phyloP scores from a whole-genome alignment of 2,888 invertebrate species.

The Troglohyphantes excavatus region DNA sequence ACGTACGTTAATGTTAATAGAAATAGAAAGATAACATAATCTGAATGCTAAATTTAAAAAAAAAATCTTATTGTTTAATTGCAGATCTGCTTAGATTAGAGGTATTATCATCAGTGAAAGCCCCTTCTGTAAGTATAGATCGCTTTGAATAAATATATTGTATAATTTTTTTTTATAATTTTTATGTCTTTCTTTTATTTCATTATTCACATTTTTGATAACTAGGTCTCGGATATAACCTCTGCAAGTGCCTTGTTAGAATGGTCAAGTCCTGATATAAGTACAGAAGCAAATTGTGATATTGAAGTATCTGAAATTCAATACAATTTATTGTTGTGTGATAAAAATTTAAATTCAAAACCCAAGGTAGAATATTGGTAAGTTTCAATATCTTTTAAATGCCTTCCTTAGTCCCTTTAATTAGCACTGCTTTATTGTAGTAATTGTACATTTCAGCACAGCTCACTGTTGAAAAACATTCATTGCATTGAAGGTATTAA shows the following conservation, averaged over 20 bases:
- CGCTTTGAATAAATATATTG: too few species aligned
- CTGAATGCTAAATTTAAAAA: too few species aligned
- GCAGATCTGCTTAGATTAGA: conserved; percentile 52
- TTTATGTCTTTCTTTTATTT: not conserved
- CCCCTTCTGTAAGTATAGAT: conserved; percentile 79
- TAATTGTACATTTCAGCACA: too few species aligned
- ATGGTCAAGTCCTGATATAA: conserved; percentile 88
- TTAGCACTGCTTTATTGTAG: too few species aligned
- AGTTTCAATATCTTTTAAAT: not conserved
- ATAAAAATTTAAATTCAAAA: conserved; percentile 86
- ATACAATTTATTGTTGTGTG: conserved; percentile 90
- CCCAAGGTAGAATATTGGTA: conserved; percentile 58
- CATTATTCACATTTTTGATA: not conserved
- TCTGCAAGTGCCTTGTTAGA: conserved; percentile 92
- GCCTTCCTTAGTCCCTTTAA: too few species aligned
- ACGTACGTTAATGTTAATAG: too few species aligned
- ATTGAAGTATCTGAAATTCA: conserved; percentile 87
- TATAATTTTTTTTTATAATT: not conserved
- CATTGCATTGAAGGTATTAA: too few species aligned
- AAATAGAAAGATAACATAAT: too few species aligned
- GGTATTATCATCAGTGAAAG: conserved; percentile 77
- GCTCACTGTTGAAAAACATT: too few species aligned
- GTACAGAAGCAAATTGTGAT: conserved; percentile 85
- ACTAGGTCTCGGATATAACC: conserved; percentile 90
- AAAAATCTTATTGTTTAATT: conserved; percentile 29